A percentile compares a stretch with the other conserved stretches of the same genome.
Conservation (phyloP, 2,113 vertebrate species). For the Atherinomorus stipes region DNA sequence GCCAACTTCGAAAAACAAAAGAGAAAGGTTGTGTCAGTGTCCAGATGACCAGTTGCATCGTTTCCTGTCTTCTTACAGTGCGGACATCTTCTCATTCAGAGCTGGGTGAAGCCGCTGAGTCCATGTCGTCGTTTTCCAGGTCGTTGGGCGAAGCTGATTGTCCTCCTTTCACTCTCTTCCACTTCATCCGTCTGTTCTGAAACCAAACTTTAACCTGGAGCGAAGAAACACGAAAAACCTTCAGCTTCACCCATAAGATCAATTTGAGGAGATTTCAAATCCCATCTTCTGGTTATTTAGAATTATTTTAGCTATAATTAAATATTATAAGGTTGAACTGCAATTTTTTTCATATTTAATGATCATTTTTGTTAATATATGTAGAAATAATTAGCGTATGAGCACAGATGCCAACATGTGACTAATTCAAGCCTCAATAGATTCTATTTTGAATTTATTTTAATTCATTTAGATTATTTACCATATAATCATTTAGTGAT, state of each 20-base stretch:
- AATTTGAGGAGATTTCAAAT: not conserved
- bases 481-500: too few species aligned
- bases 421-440: not conserved
- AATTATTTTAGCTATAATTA: not conserved
- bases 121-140: constrained; percentile 89
- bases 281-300: too few species aligned
- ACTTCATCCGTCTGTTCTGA: constrained; percentile 99
- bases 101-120: constrained; percentile 91
- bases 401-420: not conserved
- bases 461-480: not conserved
- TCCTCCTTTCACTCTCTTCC: constrained; percentile 96
- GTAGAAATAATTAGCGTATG: too few species aligned
- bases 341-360: too few species aligned
- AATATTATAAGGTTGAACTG: too few species aligned
- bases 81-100: constrained; percentile 84
- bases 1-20: constrained; percentile 21
- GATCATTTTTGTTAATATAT: too few species aligned
- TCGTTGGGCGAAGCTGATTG: constrained; percentile 89
- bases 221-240: not conserved
- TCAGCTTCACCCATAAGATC: too few species aligned
- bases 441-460: not conserved
- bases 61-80: constrained; percentile 5
- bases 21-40: constrained; percentile 9
- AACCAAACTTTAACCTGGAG: constrained; percentile 98
- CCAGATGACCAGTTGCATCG: constrained; percentile 2